Evolutionary conservation across 2,113 vertebrate species (phyloP), one percentile per base, ranked within the genome.

Genomic region (Tychaedon coryphoeus): DNA sequence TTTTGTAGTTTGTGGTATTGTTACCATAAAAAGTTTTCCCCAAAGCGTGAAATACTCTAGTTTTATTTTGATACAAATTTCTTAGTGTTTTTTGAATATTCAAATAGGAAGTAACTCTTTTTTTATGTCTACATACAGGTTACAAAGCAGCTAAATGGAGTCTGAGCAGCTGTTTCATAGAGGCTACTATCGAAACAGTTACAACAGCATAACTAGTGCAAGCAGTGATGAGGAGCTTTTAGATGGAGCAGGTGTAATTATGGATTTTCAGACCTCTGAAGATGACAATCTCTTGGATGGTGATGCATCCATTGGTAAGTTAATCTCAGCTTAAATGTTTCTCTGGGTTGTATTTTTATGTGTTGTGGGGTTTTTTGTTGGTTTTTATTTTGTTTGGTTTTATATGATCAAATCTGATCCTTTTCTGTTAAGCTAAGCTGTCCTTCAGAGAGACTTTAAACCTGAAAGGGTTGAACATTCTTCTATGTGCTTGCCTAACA

Each of bases 231-330:
- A 99, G 96, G 99, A 99, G 92, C 98, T 99, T 95, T 98, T 99
- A 97, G 99, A 99, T 98, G 99, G 99, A 96, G 98, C 99, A 91
- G 99, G 99, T 64, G 98, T 98, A 81, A 98, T 99, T 97, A 99
- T 99, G 99, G 99, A 99, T 98, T 99, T 99, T 96, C 99, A 99
- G 96, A 99, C 99, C 82, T 99, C 99, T n/a, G 99, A 99, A 96
- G 99, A 99, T 92, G 99, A 99, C 98, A 99, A 99, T 98, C 99
- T 99, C 88, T 97, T 99, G 93, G 99, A 99, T 92, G 99, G 99
- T 85, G 99, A 99, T 90, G 98, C 99, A 93, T 99, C 98, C 19
- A 97, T 98, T 97, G 99, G 99, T 99, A 98, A 98, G 98, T 97
- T 69, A 77, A 58, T 65, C 81, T 91, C 33, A 33, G 25, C 16